Conservation (phyloP, 2,113 vertebrate species). For the Mungos mungo region DNA sequence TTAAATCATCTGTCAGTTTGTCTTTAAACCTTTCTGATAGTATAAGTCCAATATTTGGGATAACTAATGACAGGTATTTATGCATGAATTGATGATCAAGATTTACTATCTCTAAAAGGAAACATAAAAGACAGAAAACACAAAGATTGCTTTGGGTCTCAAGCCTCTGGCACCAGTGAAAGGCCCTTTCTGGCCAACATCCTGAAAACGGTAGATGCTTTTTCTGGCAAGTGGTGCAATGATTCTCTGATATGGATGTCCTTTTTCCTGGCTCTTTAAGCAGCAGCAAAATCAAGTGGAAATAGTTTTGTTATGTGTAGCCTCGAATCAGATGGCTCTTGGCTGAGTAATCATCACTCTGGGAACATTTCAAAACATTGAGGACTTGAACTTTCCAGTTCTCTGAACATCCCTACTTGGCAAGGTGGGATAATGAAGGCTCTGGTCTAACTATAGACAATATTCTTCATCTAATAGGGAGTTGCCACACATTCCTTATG, state of each 20-base stretch:
- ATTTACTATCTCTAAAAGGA: constrained; percentile 13
- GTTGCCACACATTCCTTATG: not conserved
- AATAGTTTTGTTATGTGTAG: constrained; percentile 17
- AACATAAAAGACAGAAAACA: not conserved
- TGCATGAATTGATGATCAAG: not conserved
- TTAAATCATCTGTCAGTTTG: not conserved
- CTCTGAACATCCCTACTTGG: not conserved
- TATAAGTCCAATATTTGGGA: not conserved
- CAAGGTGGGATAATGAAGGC: not conserved
- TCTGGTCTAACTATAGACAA: not conserved
- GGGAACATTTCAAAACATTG: constrained; percentile 40
- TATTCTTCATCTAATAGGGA: not conserved
- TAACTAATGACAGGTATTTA: not conserved
- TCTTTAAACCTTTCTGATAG: constrained; percentile 32
- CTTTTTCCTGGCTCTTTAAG: constrained; percentile 49
- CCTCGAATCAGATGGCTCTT: not conserved
- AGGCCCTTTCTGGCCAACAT: not conserved
- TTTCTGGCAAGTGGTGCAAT: not conserved
- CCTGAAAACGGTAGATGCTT: not conserved
- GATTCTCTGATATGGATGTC: not conserved
- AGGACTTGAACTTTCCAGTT: not conserved
- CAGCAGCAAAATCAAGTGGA: constrained; percentile 44
- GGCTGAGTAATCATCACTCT: constrained; percentile 8
- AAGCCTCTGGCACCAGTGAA: not conserved
- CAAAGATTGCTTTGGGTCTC: not conserved